Evolutionary conservation across 2,113 vertebrate species (phyloP).

Genomic region (Corythornis vintsioides): DNA sequence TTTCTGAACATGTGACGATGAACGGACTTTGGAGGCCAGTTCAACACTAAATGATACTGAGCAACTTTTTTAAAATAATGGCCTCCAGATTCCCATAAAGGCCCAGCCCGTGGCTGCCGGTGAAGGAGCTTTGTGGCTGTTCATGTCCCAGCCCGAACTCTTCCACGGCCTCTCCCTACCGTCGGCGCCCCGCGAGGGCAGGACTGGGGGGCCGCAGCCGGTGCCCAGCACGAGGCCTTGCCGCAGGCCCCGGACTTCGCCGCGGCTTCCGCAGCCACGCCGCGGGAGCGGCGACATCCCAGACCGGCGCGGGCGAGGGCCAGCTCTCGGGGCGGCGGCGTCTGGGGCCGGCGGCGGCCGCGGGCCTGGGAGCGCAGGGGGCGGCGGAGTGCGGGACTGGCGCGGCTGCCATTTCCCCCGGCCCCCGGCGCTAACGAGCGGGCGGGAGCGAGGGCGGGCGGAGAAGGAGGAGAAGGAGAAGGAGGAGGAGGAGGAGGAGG

Average conservation of each 20-base stretch:
- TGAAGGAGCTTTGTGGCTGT: rapidly evolving
- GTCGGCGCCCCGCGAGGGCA: background rate
- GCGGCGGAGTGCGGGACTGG: background rate
- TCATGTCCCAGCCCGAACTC: too few relatives aligned
- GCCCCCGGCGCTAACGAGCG: constrained; percentile 27
- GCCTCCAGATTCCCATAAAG: rapidly evolving
- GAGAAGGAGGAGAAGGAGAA: background rate
- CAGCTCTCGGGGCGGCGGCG: background rate
- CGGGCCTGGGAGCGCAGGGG: background rate
- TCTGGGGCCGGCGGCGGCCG: background rate
- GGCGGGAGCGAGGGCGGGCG: constrained; percentile 34
- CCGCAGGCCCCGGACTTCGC: constrained; percentile 13
- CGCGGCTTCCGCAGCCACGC: background rate
- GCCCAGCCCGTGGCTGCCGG: rapidly evolving
- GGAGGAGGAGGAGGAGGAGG: background rate
- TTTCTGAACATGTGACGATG: rapidly evolving
- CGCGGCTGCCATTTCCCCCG: constrained; percentile 64
- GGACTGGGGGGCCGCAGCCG: background rate
- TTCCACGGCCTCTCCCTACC: background rate
- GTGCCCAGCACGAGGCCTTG: background rate
- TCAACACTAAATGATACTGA: rapidly evolving
- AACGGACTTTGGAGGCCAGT: rapidly evolving
- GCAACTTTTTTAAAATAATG: rapidly evolving
- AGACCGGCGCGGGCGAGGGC: too few relatives aligned
- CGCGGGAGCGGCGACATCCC: background rate